A percentile compares a stretch with the other conserved stretches of the same genome.
Conservation (phyloP, 2,888 invertebrate species). For the Syritta pipiens region DNA sequence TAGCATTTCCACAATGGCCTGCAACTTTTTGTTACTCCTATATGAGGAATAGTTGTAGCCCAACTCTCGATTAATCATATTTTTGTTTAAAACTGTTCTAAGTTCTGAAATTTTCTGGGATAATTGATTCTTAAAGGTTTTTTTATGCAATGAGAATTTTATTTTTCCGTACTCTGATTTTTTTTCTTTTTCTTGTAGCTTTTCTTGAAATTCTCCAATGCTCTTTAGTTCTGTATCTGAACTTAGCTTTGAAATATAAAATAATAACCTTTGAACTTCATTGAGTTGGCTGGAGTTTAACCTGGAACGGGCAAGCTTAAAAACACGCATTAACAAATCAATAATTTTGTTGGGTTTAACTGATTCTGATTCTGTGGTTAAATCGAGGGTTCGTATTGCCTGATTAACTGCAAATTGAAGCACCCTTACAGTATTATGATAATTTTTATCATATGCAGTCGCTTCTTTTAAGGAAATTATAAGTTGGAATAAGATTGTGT, state of each 20-base stretch:
- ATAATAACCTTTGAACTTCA: neutral
- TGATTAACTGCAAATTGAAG: too few species aligned
- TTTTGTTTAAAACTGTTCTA: neutral
- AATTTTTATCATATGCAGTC: too few species aligned
- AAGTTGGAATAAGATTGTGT: too few species aligned
- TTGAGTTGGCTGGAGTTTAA: too few species aligned
- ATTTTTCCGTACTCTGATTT: neutral
- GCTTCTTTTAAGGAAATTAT: too few species aligned
- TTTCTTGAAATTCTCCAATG: neutral
- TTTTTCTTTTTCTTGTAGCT: neutral
- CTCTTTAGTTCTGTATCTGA: neutral
- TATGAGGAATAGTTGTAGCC: neutral
- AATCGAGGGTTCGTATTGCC: too few species aligned
- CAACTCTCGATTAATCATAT: neutral
- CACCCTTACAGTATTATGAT: too few species aligned
- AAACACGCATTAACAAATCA: too few species aligned
- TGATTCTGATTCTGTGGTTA: too few species aligned
- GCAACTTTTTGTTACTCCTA: conserved; percentile 48
- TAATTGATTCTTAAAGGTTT: conserved; percentile 1
- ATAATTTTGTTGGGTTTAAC: too few species aligned
- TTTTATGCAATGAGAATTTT: neutral
- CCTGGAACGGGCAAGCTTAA: too few species aligned
- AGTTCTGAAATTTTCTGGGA: conserved; percentile 5
- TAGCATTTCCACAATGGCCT: conserved; percentile 67
- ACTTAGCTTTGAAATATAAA: neutral